Evolutionary conservation across 2,888 invertebrate genomes (phyloP).

Genomic region (Apotomis betuletana): DNA sequence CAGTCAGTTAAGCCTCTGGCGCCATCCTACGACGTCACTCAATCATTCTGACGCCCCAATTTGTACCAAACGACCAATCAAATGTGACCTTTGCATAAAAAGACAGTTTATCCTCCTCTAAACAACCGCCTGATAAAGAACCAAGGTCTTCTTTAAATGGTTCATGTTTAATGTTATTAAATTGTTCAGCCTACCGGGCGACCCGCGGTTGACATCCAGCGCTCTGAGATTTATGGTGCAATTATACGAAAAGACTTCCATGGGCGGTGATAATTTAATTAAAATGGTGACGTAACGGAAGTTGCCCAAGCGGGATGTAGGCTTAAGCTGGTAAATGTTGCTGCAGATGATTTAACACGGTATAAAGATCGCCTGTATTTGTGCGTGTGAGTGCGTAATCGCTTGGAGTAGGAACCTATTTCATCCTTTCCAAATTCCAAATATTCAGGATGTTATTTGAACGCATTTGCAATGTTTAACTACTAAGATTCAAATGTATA

Average conservation of each 20-base stretch:
- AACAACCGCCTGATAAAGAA: conserved; percentile 11
- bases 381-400: conserved; percentile 23
- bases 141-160: conserved; percentile 34
- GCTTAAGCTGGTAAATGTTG: conserved; percentile 32
- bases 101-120: conserved; percentile 29
- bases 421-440: background rate
- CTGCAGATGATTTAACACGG: conserved; percentile 12
- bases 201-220: conserved; percentile 25
- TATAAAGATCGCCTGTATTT: conserved; percentile 8
- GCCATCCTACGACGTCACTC: conserved; percentile 40
- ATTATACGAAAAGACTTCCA: conserved; percentile 31
- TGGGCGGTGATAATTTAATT: conserved; percentile 41
- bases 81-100: conserved; percentile 34
- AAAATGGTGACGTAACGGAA: conserved; percentile 34
- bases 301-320: conserved; percentile 37
- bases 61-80: conserved; percentile 32
- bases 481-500: no score
- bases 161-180: conserved; percentile 11
- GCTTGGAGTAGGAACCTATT: conserved; percentile 5
- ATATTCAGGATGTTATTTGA: no score
- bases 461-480: no score
- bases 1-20: conserved; percentile 30
- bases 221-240: conserved; percentile 23
- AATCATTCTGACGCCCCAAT: conserved; percentile 39
- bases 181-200: conserved; percentile 30